Evolutionary conservation across 2,113 vertebrate genomes (phyloP), one percentile per base, ranked within the genome.

Genomic region (Lagopus leucura): DNA sequence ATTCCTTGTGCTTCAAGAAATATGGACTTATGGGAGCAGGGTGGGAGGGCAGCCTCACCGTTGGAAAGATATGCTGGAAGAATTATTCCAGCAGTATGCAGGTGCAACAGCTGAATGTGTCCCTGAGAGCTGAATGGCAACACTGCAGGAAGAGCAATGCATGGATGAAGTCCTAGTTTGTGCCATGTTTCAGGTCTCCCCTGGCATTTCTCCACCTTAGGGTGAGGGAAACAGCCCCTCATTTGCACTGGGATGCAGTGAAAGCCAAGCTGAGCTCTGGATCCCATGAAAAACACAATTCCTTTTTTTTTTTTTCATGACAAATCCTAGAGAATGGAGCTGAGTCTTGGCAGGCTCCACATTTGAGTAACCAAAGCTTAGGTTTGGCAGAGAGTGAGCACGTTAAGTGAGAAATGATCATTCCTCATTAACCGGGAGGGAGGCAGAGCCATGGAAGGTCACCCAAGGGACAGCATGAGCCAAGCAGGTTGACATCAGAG

Each of bases 191-290:
- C 28, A 16, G 85, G 1, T 43, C 19, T 69, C 63, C 36, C 3
- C 38, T 54, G 32, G 47, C 45, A 24, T 89, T 25, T 55, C 5
- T 8, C 25, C 8, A 28, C 4, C 32, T 55, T 1, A 0, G 1
- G 0, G 2, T 16, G 36, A 10, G 1, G 42, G 40, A 54, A 43
- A 40, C 36, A 34, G 11, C 21, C 14, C 16, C 28, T 0, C 0
- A 0, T 55, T 73, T 14, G 9, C 1, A 8, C n/a, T 4, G 43
- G 27, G 6, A 13, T 4, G 36, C 38, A 17, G 9, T 13, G 36
- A 66, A 57, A 36, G 11, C 25, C 58, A 70, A 38, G 17, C 5
- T 6, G 4, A 54, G 40, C 10, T 72, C 40, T 69, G 30, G 11
- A 42, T 54, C 13, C 28, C 15, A 0, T 1, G 28, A 71, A 61